These are phyloP conservation scores for Cyclura pinguis DNA, from an alignment of 2,797 vertebrate genomes.

Conservation along the genomic window DNA sequence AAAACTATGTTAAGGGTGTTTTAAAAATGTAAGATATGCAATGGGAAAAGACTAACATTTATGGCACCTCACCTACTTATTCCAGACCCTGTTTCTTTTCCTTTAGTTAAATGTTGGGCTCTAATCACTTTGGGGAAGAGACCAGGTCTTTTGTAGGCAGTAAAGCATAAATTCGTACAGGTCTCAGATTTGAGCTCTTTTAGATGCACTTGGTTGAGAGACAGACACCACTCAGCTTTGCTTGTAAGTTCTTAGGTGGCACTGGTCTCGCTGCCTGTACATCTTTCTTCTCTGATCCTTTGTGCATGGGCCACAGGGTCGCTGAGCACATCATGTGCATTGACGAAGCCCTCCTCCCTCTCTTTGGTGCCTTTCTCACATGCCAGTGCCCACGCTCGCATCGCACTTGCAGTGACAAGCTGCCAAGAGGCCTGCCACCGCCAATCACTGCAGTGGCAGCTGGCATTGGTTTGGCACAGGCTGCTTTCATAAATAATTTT, in stretches of 20 bases:
- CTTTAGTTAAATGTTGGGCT: not conserved
- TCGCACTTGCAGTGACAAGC: slow-evolving; percentile 7
- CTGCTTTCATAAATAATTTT: slow-evolving; percentile 6
- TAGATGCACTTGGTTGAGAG: too few relatives aligned
- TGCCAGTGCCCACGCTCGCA: not conserved
- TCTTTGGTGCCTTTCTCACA: not conserved
- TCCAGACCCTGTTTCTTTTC: not conserved
- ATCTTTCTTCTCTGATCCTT: not conserved
- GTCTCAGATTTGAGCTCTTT: too few relatives aligned
- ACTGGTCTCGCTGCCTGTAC: not conserved
- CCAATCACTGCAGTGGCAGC: not conserved
- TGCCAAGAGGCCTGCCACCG: not conserved
- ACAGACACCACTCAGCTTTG: not conserved
- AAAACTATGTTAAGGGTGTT: not conserved
- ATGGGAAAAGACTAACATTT: not conserved
- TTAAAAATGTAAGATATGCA: too few relatives aligned
- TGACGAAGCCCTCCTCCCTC: not conserved
- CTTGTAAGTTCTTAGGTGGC: not conserved
- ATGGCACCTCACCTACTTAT: not conserved
- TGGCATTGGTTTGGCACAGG: not conserved
- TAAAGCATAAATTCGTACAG: not conserved
- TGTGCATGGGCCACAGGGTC: not conserved
- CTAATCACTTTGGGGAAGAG: not conserved
- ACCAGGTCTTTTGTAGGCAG: too few relatives aligned
- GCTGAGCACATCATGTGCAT: not conserved